These are phyloP conservation scores for Molossus alvarezi DNA, from an alignment of 2,797 vertebrate genomes.

Conservation along the genomic window DNA sequence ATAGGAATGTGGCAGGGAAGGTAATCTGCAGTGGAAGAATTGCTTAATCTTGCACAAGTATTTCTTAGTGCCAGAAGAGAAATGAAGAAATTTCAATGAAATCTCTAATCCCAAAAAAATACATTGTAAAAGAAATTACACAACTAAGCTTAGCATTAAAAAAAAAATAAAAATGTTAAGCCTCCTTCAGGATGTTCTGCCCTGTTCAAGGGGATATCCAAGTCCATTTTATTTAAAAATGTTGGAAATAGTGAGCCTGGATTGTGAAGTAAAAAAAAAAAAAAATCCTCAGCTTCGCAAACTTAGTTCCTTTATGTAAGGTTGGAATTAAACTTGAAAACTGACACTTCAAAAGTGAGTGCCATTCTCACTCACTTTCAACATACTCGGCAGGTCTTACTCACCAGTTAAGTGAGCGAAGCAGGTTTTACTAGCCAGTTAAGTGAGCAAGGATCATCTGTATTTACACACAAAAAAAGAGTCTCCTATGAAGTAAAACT, in stretches of 20 bases:
- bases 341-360: background rate
- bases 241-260: background rate
- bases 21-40: background rate
- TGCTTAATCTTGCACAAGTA: conserved; percentile 9
- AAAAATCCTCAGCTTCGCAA: background rate
- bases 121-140: conserved; percentile 11
- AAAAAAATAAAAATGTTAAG: conserved; percentile 23
- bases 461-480: background rate
- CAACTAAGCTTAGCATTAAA: background rate
- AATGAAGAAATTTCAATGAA: background rate
- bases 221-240: conserved; percentile 41
- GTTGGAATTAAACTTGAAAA: conserved; percentile 65
- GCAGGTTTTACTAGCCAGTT: background rate
- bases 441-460: background rate
- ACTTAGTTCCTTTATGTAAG: background rate
- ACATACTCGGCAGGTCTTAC: background rate
- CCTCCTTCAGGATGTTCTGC: background rate
- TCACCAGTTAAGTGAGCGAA: background rate
- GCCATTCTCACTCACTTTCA: background rate
- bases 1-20: background rate
- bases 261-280: conserved; percentile 38
- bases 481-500: background rate
- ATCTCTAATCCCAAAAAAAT: conserved; percentile 13
- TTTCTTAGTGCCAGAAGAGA: conserved; percentile 5
- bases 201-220: background rate